These are phyloP conservation scores for Eidolon helvum DNA, from an alignment of 2,113 vertebrate species.

Conservation along the genomic window DNA sequence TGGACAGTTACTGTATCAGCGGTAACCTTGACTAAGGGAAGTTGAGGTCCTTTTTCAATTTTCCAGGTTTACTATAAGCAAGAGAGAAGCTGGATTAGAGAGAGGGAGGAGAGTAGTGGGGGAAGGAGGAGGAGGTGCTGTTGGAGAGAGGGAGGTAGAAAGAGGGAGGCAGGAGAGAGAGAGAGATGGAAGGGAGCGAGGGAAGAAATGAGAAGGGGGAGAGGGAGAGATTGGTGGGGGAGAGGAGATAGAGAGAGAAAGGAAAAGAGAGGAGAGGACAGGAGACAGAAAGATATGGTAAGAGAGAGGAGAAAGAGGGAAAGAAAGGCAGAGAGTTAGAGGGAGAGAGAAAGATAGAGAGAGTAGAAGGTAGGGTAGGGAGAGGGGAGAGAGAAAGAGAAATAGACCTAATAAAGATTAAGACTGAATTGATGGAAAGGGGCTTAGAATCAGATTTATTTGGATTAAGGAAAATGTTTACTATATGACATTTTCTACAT, in stretches of 20 bases:
- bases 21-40: not conserved
- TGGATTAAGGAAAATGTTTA: slow-evolving; percentile 31
- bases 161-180: not conserved
- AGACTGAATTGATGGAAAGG: not conserved
- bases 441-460: not conserved
- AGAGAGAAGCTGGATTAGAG: not conserved
- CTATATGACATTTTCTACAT: not conserved
- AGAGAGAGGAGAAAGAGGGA: no score
- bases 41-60: not conserved
- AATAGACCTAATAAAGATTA: not conserved
- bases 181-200: no score
- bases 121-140: not conserved
- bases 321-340: not conserved
- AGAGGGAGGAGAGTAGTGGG: not conserved
- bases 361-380: no score
- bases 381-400: not conserved
- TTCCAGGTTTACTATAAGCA: not conserved
- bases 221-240: no score
- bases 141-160: not conserved
- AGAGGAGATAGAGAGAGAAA: not conserved
- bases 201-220: not conserved
- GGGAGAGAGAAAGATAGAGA: no score
- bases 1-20: not conserved
- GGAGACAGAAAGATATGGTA: not conserved
- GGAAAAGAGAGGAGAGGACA: not conserved